Evolutionary conservation across 2,888 invertebrate genomes (phyloP), one percentile per base, ranked within the genome.

Genomic region (Xylota sylvarum): DNA sequence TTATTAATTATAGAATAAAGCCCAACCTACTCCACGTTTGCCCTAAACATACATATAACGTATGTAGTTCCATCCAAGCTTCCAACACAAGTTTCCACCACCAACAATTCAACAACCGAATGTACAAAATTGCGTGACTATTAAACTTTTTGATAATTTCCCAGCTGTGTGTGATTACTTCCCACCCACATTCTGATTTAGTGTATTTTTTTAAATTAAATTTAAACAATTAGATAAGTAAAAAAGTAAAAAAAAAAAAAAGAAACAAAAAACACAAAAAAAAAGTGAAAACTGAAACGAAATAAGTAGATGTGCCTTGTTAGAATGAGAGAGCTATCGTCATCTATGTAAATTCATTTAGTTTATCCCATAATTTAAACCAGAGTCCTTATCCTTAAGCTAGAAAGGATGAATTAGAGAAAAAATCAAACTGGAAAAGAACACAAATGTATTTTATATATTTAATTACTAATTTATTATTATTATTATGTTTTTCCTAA

Each of bases 251-350:
- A 23, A 23, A 1, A 23, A 23, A 48, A 56, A 37, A 23, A 23
- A 23, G 3, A 1, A 23, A 23, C 37, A 56, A 37, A n/a, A n/a
- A n/a, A n/a, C n/a, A n/a, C n/a, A n/a, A n/a, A n/a, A n/a, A 50
- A 48, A 48, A 62, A 78, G 6, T 67, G n/a, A 10, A 56, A 35
- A 72, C 35, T 37, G 58, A 76, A 37, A 76, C 65, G 60, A 69
- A 65, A 67, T 67, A 82, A 78, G 82, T 86, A 86, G 86, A 82
- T 86, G 86, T 86, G 86, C 86, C 86, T 86, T 86, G 86, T 73
- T 69, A 81, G 60, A 77, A 77, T 77, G 85, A 81, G 67, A 86
- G 60, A 81, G 77, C 81, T 76, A 72, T 67, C 46, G 65, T 81
- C 81, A 86, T 74, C 73, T 67, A 50, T 77, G 46, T 70, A 17